Conservation (phyloP, 2,113 vertebrate genomes). For the Perca schrenkii region DNA sequence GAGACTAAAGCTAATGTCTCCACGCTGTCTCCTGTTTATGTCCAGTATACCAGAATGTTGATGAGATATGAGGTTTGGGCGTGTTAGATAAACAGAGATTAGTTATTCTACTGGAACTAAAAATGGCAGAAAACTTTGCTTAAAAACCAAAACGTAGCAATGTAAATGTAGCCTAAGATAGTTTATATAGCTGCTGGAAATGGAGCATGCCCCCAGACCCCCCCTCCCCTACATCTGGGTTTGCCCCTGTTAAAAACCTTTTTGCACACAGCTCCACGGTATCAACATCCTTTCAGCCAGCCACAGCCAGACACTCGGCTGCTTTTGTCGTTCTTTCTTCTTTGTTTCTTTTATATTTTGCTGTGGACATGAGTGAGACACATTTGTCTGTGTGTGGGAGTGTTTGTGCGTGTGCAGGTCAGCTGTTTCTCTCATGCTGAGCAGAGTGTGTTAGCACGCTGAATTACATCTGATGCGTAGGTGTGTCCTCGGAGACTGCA, state of each 20-base stretch:
- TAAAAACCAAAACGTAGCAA: too few relatives aligned
- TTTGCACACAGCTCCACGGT: neutral
- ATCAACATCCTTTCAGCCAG: neutral
- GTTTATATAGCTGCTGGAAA: too few relatives aligned
- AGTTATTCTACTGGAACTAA: too few relatives aligned
- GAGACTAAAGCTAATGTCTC: too few relatives aligned
- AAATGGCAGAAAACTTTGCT: too few relatives aligned
- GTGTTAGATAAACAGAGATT: too few relatives aligned
- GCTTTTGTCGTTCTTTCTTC: neutral
- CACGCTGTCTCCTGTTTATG: too few relatives aligned
- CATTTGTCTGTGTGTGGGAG: conserved; percentile 26
- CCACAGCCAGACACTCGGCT: neutral
- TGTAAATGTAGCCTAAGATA: too few relatives aligned
- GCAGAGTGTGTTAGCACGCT: conserved; percentile 3
- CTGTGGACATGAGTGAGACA: neutral
- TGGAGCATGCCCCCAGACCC: too few relatives aligned
- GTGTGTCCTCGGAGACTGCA: conserved; percentile 36
- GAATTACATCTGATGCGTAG: conserved; percentile 61
- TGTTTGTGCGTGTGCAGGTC: conserved; percentile 31
- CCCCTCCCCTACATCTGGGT: too few relatives aligned
- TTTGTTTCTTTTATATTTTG: neutral
- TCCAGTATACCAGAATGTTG: too few relatives aligned
- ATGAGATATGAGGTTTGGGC: too few relatives aligned
- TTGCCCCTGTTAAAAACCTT: neutral
- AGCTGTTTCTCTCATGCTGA: neutral